Evolutionary conservation across 2,888 invertebrate genomes (phyloP).

Genomic region (Formica aserva): DNA sequence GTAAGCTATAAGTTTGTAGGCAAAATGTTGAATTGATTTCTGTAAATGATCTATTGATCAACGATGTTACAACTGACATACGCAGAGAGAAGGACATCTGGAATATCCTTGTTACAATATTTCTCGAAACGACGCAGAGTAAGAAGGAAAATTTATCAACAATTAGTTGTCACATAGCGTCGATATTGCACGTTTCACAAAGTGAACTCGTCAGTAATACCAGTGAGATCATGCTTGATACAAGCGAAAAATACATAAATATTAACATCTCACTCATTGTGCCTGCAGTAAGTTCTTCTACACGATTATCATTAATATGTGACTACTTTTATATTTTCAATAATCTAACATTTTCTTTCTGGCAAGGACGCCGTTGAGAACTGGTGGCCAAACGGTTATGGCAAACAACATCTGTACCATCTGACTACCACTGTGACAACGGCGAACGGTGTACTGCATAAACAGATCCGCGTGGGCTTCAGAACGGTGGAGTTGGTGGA

Average conservation of each 20-base stretch:
- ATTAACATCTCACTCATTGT: conserved; percentile 69
- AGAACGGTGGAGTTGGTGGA: conserved; percentile 94
- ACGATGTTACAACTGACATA: conserved; percentile 83
- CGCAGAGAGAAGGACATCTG: conserved; percentile 82
- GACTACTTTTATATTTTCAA: background rate
- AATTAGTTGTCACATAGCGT: conserved; percentile 54
- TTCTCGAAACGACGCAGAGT: conserved; percentile 80
- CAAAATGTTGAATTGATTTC: conserved; percentile 85
- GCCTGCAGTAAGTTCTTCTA: conserved; percentile 69
- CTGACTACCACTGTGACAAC: conserved; percentile 87
- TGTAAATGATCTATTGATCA: conserved; percentile 83
- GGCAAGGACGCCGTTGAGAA: conserved; percentile 86
- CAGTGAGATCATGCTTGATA: conserved; percentile 32
- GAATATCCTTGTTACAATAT: conserved; percentile 85
- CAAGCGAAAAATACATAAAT: conserved; percentile 50
- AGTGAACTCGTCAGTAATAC: conserved; percentile 46
- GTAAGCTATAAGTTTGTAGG: conserved; percentile 80
- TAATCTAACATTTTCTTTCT: background rate
- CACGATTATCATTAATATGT: background rate
- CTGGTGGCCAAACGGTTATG: conserved; percentile 99
- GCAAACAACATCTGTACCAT: conserved; percentile 92
- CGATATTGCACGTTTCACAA: conserved; percentile 60
- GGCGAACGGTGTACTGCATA: conserved; percentile 82
- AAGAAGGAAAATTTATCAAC: conserved; percentile 23
- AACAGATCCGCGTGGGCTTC: conserved; percentile 92